Conservation (phyloP, 2,888 invertebrate genomes). For the Parthenolecanium corni region DNA sequence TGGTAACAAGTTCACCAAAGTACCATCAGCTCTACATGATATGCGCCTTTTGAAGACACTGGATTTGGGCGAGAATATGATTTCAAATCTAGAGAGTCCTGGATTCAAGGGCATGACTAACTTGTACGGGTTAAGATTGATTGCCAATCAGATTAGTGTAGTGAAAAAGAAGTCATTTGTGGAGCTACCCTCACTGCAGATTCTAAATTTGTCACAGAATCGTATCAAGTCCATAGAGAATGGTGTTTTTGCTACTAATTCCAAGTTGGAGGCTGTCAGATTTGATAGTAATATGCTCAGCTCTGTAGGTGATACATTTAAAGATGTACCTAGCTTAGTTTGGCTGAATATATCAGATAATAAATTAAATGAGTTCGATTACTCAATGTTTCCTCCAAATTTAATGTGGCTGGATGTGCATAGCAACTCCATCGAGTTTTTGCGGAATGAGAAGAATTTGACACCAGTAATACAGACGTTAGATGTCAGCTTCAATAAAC, state of each 20-base stretch:
- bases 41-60: slow-evolving; percentile 76
- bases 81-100: slow-evolving; percentile 65
- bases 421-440: slow-evolving; percentile 67
- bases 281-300: slow-evolving; percentile 73
- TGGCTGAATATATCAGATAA: slow-evolving; percentile 89
- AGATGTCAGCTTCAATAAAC: slow-evolving; percentile 82
- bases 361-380: slow-evolving; percentile 78
- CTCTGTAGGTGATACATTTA: slow-evolving; percentile 72
- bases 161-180: slow-evolving; percentile 67
- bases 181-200: slow-evolving; percentile 68
- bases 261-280: slow-evolving; percentile 70
- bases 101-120: slow-evolving; percentile 74
- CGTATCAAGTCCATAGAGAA: slow-evolving; percentile 64
- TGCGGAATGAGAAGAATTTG: slow-evolving; percentile 61
- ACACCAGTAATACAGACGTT: slow-evolving; percentile 67
- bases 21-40: slow-evolving; percentile 70
- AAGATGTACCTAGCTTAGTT: slow-evolving; percentile 66
- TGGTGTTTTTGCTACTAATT: slow-evolving; percentile 67
- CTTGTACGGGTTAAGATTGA: slow-evolving; percentile 74
- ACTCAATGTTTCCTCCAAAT: slow-evolving; percentile 65
- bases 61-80: slow-evolving; percentile 82
- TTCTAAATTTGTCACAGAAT: slow-evolving; percentile 78
- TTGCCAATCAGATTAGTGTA: slow-evolving; percentile 75
- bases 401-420: slow-evolving; percentile 83
- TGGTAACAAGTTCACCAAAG: slow-evolving; percentile 67